Percentiles rank a stretch among this genome's conserved stretches.
These are phyloP conservation scores for Dryoscopus gambensis DNA, from an alignment of 2,113 vertebrate species.

Conservation along the genomic window DNA sequence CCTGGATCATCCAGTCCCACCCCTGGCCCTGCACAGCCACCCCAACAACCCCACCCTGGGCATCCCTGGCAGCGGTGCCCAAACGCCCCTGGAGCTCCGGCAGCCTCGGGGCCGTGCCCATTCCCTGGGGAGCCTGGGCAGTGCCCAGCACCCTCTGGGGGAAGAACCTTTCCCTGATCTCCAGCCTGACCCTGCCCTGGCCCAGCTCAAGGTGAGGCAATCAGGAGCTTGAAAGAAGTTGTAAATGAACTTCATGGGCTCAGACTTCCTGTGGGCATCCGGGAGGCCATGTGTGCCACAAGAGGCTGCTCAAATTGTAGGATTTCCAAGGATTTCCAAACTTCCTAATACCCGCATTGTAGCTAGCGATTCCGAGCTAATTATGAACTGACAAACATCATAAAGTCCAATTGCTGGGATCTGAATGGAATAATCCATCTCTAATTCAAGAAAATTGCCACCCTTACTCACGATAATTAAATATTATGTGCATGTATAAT, in stretches of 20 bases:
- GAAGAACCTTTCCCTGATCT: not conserved
- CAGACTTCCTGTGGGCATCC: not conserved
- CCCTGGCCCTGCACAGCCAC: too few species aligned
- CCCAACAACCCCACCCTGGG: not conserved
- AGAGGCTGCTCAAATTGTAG: not conserved
- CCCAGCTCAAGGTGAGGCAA: not conserved
- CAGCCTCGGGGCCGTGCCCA: accelerated
- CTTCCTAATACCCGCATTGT: not conserved
- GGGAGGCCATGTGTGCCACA: too few species aligned
- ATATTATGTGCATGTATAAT: slow-evolving; percentile 30
- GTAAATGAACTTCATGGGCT: not conserved
- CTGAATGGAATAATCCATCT: not conserved
- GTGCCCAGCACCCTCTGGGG: not conserved
- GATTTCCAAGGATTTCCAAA: not conserved
- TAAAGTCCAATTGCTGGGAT: not conserved
- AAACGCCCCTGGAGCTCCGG: not conserved
- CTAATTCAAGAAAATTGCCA: slow-evolving; percentile 23
- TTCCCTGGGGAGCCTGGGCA: not conserved
- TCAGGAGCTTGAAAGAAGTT: not conserved
- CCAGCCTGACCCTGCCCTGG: not conserved
- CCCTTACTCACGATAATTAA: slow-evolving; percentile 7
- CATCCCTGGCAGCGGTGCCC: accelerated
- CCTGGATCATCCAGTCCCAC: accelerated
- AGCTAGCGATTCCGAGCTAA: not conserved
- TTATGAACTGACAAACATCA: slow-evolving; percentile 10